These are phyloP conservation scores for Noctua janthe DNA, from an alignment of 2,888 invertebrate species.

Conservation along the genomic window DNA sequence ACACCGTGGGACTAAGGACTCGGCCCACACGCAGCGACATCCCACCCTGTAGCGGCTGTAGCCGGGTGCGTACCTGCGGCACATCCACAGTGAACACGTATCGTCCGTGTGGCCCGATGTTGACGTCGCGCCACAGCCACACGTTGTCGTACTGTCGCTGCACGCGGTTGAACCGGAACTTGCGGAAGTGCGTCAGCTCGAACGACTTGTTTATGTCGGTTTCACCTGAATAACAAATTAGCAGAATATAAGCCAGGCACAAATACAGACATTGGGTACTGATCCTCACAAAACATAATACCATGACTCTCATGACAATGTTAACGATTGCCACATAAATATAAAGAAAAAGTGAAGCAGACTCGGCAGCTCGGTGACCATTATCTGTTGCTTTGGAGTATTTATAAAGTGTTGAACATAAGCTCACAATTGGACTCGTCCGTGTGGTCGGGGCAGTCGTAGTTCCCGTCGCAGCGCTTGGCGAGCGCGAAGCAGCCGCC, in stretches of 20 bases:
- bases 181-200: constrained; percentile 93
- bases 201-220: constrained; percentile 90
- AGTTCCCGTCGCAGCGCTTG: constrained; percentile 94
- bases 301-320: too few relatives aligned
- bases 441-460: constrained; percentile 96
- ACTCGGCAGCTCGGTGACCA: too few relatives aligned
- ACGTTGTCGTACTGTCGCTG: constrained; percentile 98
- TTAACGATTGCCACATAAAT: too few relatives aligned
- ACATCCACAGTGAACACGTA: constrained; percentile 96
- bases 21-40: too few relatives aligned
- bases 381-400: background rate
- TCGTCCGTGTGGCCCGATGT: constrained; percentile 97
- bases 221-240: constrained; percentile 82
- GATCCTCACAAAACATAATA: too few relatives aligned
- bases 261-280: too few relatives aligned
- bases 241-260: too few relatives aligned
- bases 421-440: constrained; percentile 94
- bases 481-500: constrained; percentile 94
- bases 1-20: background rate
- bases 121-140: constrained; percentile 98
- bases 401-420: background rate
- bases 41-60: background rate
- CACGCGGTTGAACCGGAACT: constrained; percentile 96
- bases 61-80: constrained; percentile 88
- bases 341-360: too few relatives aligned